Evolutionary conservation across 2,888 invertebrate species (phyloP), one percentile per base, ranked within the genome.

Genomic region (Pyralis farinalis): DNA sequence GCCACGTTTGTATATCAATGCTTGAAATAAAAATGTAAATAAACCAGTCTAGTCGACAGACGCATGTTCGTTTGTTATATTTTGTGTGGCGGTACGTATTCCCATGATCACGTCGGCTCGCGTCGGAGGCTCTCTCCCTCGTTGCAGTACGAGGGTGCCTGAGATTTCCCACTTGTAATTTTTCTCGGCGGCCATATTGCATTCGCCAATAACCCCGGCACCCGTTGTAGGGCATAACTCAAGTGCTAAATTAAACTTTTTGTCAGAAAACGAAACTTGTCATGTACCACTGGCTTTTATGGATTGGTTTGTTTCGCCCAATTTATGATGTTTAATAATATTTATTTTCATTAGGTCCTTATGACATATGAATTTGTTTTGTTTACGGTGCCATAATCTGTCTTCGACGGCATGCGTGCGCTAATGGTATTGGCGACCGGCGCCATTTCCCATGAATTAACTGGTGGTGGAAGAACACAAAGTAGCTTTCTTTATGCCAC

Each of bases 231-330:
- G 56, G 55, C 66, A 69, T 75, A 74, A 75, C 74, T 73, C 74
- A 67, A 69, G 74, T 61, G 70, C 69, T 65, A 78, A 79, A 80
- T 80, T 76, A 76, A 75, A 78, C 72, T 76, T 80, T 79, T 79
- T 74, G 68, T 66, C 49, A 49, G 57, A 59, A 64, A 63, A 60
- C 55, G 53, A 58, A 66, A 68, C 63, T 73, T 73, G 72, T 76
- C 73, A 75, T 70, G 67, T 72, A 72, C 63, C 58, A 68, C 64
- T 57, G 70, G 64, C 67, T 64, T 63, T 71, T 69, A 67, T 67
- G 58, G 60, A 71, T 71, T 65, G 62, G 61, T 58, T 62, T 67
- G 59, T 64, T 64, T 55, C 45, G 41, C 39, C 27, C 42, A 47
- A 42, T 50, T 10, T 55, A 57, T 51, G 49, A 47, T 55, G 53